Percentiles rank a stretch among this genome's conserved stretches.
These are phyloP conservation scores for Myotis planiceps DNA, from an alignment of 2,797 vertebrate species.

Conservation along the genomic window DNA sequence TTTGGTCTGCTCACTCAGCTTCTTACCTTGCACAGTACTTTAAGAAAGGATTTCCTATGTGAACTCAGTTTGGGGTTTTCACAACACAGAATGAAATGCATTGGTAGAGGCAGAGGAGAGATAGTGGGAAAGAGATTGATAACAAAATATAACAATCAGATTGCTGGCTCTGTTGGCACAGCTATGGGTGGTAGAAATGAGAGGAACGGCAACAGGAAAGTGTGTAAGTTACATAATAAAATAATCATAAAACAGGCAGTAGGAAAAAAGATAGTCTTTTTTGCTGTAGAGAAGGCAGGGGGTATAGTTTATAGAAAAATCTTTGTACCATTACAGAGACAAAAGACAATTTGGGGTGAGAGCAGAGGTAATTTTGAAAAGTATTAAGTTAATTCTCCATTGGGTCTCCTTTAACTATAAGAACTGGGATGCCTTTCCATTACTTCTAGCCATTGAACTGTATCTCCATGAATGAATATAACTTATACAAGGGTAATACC, in stretches of 20 bases:
- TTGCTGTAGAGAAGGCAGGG: neutral
- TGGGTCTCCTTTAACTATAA: neutral
- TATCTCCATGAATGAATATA: neutral
- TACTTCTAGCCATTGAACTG: neutral
- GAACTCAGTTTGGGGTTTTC: neutral
- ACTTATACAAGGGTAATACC: neutral
- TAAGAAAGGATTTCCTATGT: neutral
- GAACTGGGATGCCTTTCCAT: neutral
- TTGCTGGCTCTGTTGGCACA: neutral
- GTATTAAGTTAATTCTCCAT: neutral
- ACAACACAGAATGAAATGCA: neutral
- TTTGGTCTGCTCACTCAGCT: neutral
- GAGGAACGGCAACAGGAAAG: no score
- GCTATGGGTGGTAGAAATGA: no score
- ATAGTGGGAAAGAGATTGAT: neutral
- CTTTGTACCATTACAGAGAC: neutral
- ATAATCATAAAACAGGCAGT: neutral
- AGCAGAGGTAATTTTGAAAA: constrained; percentile 12
- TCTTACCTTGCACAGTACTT: neutral
- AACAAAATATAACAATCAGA: neutral
- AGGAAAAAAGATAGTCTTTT: neutral
- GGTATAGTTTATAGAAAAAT: neutral
- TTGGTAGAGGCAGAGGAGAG: neutral
- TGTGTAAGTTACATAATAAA: neutral
- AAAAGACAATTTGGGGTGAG: neutral